These are phyloP conservation scores for Halocaridina rubra DNA, from an alignment of 2,888 invertebrate species.

Conservation along the genomic window DNA sequence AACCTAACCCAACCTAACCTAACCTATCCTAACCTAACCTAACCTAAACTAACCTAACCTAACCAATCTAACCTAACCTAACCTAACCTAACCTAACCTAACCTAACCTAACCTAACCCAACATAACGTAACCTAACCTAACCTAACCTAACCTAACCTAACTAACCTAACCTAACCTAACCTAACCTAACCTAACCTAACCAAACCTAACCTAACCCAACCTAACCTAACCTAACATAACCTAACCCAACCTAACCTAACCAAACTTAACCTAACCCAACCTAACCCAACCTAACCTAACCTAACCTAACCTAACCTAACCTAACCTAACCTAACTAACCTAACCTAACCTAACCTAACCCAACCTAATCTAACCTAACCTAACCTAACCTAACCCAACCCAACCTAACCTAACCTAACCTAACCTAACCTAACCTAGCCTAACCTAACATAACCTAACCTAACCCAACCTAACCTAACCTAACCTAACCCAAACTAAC, in stretches of 20 bases:
- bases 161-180: constrained; percentile 23
- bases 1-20: constrained; percentile 59
- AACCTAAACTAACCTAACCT: constrained; percentile 44
- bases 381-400: constrained; percentile 42
- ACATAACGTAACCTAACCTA: background rate
- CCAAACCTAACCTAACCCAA: constrained; percentile 40
- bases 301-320: constrained; percentile 46
- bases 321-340: constrained; percentile 35
- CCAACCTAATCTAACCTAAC: constrained; percentile 40
- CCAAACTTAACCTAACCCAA: constrained; percentile 45
- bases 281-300: constrained; percentile 51
- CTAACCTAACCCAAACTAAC: constrained; percentile 5
- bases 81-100: constrained; percentile 62
- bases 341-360: constrained; percentile 37
- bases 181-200: constrained; percentile 43
- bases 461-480: constrained; percentile 10
- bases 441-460: constrained; percentile 1
- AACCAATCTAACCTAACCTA: constrained; percentile 62
- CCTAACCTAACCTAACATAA: constrained; percentile 44
- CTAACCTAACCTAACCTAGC: constrained; percentile 5
- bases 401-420: constrained; percentile 28
- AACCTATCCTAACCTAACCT: constrained; percentile 52
- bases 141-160: constrained; percentile 55
- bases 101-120: constrained; percentile 55
- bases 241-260: constrained; percentile 56